Percentiles rank a stretch among this genome's conserved stretches.
These are phyloP conservation scores for Anastatus disparis DNA, from an alignment of 1,140 invertebrate genomes.

Conservation along the genomic window DNA sequence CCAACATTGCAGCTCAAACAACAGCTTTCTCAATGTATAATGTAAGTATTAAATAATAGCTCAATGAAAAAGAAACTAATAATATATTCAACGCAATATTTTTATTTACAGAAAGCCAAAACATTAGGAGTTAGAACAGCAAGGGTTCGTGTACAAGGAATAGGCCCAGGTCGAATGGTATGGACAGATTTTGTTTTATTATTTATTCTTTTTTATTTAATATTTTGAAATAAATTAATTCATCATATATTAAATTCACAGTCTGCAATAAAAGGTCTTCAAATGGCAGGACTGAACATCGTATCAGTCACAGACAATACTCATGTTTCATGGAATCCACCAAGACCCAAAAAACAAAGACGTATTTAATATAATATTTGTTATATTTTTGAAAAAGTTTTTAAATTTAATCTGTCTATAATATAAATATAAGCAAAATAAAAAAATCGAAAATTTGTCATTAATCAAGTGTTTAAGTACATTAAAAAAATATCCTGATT, in stretches of 20 bases:
- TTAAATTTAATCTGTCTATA: not conserved
- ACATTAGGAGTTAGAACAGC: constrained; percentile 79
- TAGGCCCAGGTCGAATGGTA: constrained; percentile 91
- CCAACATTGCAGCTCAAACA: constrained; percentile 94
- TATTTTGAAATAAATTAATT: too few relatives aligned
- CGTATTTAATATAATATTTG: constrained; percentile 70
- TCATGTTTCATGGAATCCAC: constrained; percentile 81
- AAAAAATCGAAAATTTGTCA: not conserved
- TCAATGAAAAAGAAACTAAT: too few relatives aligned
- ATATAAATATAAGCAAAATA: not conserved
- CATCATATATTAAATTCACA: constrained; percentile 57
- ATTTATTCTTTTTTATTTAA: not conserved
- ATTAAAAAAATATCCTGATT: too few relatives aligned
- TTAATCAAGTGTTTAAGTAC: not conserved
- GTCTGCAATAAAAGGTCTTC: constrained; percentile 92
- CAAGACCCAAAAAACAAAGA: constrained; percentile 78
- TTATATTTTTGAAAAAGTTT: not conserved
- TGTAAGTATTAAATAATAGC: constrained; percentile 69
- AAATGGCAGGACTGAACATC: constrained; percentile 88
- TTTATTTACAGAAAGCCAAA: constrained; percentile 76
- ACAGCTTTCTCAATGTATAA: constrained; percentile 82
- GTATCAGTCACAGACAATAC: constrained; percentile 92
- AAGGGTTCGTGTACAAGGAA: constrained; percentile 79
- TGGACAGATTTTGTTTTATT: constrained; percentile 40
- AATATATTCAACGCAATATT: constrained; percentile 7